Percentiles rank a stretch among this genome's conserved stretches.
Evolutionary conservation across 2,888 invertebrate genomes (phyloP).

Genomic region (Polydrusus tereticollis): DNA sequence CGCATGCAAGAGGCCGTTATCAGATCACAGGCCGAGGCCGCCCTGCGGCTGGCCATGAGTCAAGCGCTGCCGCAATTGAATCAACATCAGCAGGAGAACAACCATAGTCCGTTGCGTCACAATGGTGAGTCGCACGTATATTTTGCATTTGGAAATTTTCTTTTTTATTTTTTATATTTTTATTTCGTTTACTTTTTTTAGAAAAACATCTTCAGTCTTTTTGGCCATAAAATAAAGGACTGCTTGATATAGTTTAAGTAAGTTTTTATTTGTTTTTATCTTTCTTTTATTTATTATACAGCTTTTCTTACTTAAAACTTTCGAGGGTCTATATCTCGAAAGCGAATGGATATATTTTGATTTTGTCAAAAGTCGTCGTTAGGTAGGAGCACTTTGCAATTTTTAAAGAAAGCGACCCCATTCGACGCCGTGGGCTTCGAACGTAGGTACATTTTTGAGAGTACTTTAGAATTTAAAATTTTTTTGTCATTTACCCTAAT

Average conservation of each 20-base stretch:
- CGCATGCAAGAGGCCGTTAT: constrained; percentile 78
- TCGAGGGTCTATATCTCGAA: no score
- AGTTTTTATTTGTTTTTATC: constrained; percentile 38
- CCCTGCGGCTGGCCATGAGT: constrained; percentile 83
- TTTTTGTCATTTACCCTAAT: no score
- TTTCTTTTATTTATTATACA: background rate
- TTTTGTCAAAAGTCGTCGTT: no score
- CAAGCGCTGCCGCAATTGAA: constrained; percentile 70
- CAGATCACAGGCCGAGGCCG: constrained; percentile 88
- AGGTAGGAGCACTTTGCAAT: no score
- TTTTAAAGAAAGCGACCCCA: no score
- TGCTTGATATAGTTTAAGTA: constrained; percentile 38
- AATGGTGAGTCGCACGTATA: constrained; percentile 63
- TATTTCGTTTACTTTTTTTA: constrained; percentile 38
- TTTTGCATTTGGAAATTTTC: background rate
- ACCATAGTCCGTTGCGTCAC: constrained; percentile 64
- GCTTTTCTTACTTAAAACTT: no score
- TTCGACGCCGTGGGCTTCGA: no score
- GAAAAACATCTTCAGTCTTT: constrained; percentile 49
- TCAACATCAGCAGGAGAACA: constrained; percentile 64
- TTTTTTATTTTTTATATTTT: constrained; percentile 25
- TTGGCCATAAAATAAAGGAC: constrained; percentile 42
- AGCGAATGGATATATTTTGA: no score
- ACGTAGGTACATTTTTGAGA: no score
- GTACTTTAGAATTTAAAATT: no score